These are phyloP conservation scores for Eupithecia exiguata DNA, from an alignment of 2,888 invertebrate genomes.

Conservation along the genomic window DNA sequence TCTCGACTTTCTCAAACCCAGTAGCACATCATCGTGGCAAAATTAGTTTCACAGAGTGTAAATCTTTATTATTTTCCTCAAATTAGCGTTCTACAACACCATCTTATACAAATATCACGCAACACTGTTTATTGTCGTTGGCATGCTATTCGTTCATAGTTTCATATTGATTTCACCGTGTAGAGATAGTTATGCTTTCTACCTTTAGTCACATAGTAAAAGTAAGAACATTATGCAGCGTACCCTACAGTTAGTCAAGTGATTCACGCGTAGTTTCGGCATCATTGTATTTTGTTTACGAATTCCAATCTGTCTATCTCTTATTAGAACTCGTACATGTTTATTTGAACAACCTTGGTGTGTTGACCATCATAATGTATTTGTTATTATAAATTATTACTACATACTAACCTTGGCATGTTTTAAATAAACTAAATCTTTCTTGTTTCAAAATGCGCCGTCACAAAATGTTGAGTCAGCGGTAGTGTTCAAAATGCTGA, in stretches of 20 bases:
- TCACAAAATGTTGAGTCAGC: background rate
- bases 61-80: background rate
- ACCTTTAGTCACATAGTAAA: constrained; percentile 47
- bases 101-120: constrained; percentile 54
- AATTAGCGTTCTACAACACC: constrained; percentile 4
- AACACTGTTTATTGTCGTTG: constrained; percentile 48
- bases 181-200: constrained; percentile 68
- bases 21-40: too few species aligned
- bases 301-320: background rate
- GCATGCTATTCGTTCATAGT: constrained; percentile 51
- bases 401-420: background rate
- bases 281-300: constrained; percentile 25
- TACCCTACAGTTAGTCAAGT: constrained; percentile 31
- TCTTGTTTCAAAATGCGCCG: background rate
- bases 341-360: constrained; percentile 3
- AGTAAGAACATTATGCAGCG: constrained; percentile 36
- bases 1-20: too few species aligned
- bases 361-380: background rate
- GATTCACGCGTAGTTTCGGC: constrained; percentile 25
- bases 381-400: background rate
- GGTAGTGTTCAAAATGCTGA: background rate
- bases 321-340: background rate
- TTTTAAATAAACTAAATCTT: background rate
- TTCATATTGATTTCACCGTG: constrained; percentile 65
- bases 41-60: too few species aligned